Base-by-base conservation (phyloP, 2,888 invertebrate genomes). In the Watsonalla cultraria region DNA sequence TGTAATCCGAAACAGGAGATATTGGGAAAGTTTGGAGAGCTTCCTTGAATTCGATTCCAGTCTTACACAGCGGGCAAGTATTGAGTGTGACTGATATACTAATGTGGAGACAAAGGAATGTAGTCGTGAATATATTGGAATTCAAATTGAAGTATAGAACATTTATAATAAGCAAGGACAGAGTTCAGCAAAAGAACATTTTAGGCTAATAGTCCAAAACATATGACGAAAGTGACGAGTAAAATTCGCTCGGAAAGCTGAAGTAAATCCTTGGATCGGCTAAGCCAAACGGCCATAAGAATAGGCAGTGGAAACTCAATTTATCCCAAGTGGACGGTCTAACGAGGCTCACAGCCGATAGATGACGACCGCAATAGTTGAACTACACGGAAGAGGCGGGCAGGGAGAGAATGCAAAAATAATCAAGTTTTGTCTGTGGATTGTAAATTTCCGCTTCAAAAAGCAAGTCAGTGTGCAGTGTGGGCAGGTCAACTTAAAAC, bases 361-460 rank as follows among this genome's bases (percentile, higher is more conserved):
- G 68, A 73, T 74, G 71, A 64, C 72, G 70, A 63, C 59, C 71
- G 68, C 73, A 75, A 76, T 74, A 70, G 70, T 64, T 62, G 57
- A 48, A 60, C 58, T 68, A 87, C 87, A 86, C 62, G 81, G 71
- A 86, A 86, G 80, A 77, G 87, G 87, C 87, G 86, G 83, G 72
- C 57, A 68, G 55, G 57, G 58, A 64, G 54, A 63, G 65, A 46
- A 49, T 37, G 49, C 68, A 64, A 72, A 74, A 76, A 72, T 74
- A 61, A 64, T 68, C 65, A 65, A 54, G 52, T 62, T 63, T 62
- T 60, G 24, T 24, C 24, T 24, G 24, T 24, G 24, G 24, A 24
- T 24, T 24, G 24, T 24, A 24, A 24, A 24, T 42, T 42, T 42
- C 0, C 7, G 37, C 8, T 5, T 37, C 37, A 8, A 37, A 37